phyloP scores from a whole-genome alignment of 2,113 vertebrate species.

The Siniperca knerii region DNA sequence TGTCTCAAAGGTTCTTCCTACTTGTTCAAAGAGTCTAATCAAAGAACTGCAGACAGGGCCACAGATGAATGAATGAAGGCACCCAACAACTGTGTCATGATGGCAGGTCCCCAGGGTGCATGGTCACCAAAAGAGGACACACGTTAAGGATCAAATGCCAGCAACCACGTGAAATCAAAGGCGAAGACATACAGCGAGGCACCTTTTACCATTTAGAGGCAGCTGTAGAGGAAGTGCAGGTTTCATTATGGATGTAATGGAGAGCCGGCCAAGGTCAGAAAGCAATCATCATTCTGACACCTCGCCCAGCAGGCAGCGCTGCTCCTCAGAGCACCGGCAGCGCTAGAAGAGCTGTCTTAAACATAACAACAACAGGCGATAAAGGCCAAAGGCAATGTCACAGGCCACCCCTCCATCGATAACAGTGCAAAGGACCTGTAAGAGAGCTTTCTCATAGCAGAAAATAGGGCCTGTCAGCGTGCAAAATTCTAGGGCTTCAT shows the following conservation, averaged over 20 bases:
- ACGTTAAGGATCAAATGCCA: slow-evolving; percentile 83
- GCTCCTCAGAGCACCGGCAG: slow-evolving; percentile 53
- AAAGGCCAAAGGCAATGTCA: slow-evolving; percentile 77
- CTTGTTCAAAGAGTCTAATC: slow-evolving; percentile 71
- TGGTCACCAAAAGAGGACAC: slow-evolving; percentile 68
- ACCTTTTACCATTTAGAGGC: slow-evolving; percentile 82
- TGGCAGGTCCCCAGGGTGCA: slow-evolving; percentile 62
- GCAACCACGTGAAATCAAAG: slow-evolving; percentile 80
- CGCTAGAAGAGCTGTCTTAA: slow-evolving; percentile 57
- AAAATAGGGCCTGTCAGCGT: slow-evolving; percentile 61
- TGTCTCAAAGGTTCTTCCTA: slow-evolving; percentile 57
- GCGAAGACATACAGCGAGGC: slow-evolving; percentile 60
- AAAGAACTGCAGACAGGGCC: slow-evolving; percentile 66
- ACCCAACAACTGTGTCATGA: slow-evolving; percentile 36
- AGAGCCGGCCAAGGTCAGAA: slow-evolving; percentile 80
- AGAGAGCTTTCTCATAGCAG: slow-evolving; percentile 64
- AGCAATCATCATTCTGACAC: slow-evolving; percentile 84
- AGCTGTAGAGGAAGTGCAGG: slow-evolving; percentile 73
- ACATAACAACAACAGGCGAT: slow-evolving; percentile 69
- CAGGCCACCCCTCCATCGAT: slow-evolving; percentile 71
- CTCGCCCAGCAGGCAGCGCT: slow-evolving; percentile 74
- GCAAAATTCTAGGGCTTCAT: slow-evolving; percentile 48
- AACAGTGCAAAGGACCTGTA: slow-evolving; percentile 69
- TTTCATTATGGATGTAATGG: slow-evolving; percentile 84
- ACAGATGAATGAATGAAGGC: slow-evolving; percentile 49